Evolutionary conservation across 2,797 vertebrate species (phyloP), one percentile per base, ranked within the genome.

Genomic region (Premnoplex brunnescens): DNA sequence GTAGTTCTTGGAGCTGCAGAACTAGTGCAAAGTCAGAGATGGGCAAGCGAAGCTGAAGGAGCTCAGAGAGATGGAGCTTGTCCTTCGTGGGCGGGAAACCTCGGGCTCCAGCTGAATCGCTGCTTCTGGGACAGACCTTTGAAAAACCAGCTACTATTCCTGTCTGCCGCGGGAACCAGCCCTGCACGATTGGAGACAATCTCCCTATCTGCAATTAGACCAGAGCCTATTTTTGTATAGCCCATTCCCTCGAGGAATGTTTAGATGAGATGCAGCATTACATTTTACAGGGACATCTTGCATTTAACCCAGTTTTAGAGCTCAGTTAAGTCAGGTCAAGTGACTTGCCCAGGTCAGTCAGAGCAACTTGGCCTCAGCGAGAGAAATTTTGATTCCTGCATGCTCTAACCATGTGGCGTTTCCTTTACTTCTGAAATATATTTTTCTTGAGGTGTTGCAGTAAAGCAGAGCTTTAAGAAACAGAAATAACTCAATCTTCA

Each of bases 181-280:
- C 59, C 48, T 75, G 75, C 54, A 3, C 37, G 10, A 52, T 58
- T 73, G 32, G 80, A 95, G 89, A 17, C 67, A 24, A 86, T 93
- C 89, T 72, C 39, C 93, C 88, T 56, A 81, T 69, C 83, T 95
- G 95, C 91, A 96, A 92, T 94, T 96, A 96, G 95, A 91, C 91
- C 85, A 37, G 76, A 88, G 63, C 88, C 95, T 96, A 91, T 95
- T 95, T 97, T 37, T 63, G 80, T 48, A 41, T 76, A 58, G 56
- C 56, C 59, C 67, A 19, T 93, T 91, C 91, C 93, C 91, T 91
- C 3, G 52, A 91, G 95, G 91, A 71, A 71, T 87, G 93, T 95
- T 96, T 95, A 94, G 95, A 79, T 76, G 92, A 96, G 95, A 79
- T 82, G 91, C 89, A 86, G 76, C 83, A 67, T 96, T 91, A 78